Percentiles rank a stretch among this genome's conserved stretches.
Evolutionary conservation across 30 jellyfish, hydroid and myxozoan genomes (phyloP).

Genomic region (Aurelia sp.): DNA sequence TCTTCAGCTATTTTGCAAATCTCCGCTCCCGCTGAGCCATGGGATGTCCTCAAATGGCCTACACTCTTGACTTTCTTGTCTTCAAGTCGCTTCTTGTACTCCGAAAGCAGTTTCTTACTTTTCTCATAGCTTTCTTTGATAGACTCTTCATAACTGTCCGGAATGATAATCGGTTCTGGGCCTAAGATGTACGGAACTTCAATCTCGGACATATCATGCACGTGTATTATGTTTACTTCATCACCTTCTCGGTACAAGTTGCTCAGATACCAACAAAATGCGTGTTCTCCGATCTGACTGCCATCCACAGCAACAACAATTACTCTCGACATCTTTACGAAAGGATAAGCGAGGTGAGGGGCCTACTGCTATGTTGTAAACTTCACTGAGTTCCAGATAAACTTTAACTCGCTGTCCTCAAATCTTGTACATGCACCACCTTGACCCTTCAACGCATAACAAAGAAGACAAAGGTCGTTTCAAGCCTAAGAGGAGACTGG

Average conservation of each 20-base stretch:
- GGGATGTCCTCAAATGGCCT: conserved; percentile 73
- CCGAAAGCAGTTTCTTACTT: conserved; percentile 63
- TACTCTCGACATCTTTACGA: conserved; percentile 48
- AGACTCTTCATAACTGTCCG: conserved; percentile 70
- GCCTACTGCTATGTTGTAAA: neutral
- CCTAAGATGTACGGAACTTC: conserved; percentile 72
- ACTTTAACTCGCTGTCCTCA: too few relatives aligned
- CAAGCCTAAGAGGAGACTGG: too few relatives aligned
- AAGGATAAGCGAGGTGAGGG: neutral
- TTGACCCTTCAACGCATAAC: too few relatives aligned
- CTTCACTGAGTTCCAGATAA: too few relatives aligned
- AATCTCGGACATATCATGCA: conserved; percentile 81
- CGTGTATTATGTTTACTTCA: conserved; percentile 64
- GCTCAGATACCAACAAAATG: conserved; percentile 83
- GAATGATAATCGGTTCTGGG: conserved; percentile 77
- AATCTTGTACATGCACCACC: too few relatives aligned
- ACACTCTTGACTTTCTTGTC: conserved; percentile 70
- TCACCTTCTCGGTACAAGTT: conserved; percentile 75
- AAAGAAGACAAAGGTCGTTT: too few relatives aligned
- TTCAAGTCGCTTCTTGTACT: conserved; percentile 58
- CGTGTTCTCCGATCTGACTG: conserved; percentile 72
- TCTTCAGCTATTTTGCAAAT: conserved; percentile 77
- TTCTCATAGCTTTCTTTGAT: conserved; percentile 69
- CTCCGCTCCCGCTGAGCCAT: conserved; percentile 81
- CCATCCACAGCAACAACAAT: conserved; percentile 82